Percentiles rank a stretch among this genome's conserved stretches.
These are phyloP conservation scores for Yponomeuta sedellus DNA, from an alignment of 2,888 invertebrate species.

Conservation along the genomic window DNA sequence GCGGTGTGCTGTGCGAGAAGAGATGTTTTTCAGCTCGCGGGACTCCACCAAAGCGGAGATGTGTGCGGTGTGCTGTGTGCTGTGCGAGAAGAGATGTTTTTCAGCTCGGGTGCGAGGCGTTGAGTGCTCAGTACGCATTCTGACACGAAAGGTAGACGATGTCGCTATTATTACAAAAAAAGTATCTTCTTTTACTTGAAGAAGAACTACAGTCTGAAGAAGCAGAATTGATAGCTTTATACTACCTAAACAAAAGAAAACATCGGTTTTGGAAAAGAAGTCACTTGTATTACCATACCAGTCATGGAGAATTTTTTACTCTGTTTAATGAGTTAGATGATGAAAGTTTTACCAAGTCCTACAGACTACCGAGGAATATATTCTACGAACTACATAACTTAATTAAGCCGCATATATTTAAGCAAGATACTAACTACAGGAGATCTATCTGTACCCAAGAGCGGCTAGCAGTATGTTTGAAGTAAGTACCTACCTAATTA, in stretches of 20 bases:
- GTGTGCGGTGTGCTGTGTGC: conserved; percentile 16
- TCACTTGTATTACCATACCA: conserved; percentile 20
- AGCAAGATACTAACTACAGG: conserved; percentile 22
- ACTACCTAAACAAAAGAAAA: conserved; percentile 20
- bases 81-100: conserved; percentile 1
- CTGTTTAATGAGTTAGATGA: conserved; percentile 24
- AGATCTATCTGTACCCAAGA: conserved; percentile 19
- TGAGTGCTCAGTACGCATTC: conserved; percentile 22
- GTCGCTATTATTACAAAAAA: conserved; percentile 23
- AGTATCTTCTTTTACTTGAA: conserved; percentile 21
- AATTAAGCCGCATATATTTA: conserved; percentile 19
- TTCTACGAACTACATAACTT: conserved; percentile 19
- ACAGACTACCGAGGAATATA: conserved; percentile 17
- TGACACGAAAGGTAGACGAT: conserved; percentile 23
- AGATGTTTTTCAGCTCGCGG: background rate
- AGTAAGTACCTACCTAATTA: conserved; percentile 18
- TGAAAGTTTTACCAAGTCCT: conserved; percentile 24
- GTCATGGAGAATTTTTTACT: conserved; percentile 23
- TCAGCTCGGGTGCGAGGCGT: conserved; percentile 15
- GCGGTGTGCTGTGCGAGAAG: conserved; percentile 12
- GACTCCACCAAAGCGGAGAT: conserved; percentile 18
- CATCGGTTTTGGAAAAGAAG: conserved; percentile 22
- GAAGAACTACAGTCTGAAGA: conserved; percentile 18
- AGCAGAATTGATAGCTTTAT: conserved; percentile 18
- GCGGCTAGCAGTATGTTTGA: conserved; percentile 19